Percentiles rank a stretch among this genome's conserved stretches.
phyloP scores from a whole-genome alignment of 2,113 vertebrate species.

The Cheirogaleus medius region DNA sequence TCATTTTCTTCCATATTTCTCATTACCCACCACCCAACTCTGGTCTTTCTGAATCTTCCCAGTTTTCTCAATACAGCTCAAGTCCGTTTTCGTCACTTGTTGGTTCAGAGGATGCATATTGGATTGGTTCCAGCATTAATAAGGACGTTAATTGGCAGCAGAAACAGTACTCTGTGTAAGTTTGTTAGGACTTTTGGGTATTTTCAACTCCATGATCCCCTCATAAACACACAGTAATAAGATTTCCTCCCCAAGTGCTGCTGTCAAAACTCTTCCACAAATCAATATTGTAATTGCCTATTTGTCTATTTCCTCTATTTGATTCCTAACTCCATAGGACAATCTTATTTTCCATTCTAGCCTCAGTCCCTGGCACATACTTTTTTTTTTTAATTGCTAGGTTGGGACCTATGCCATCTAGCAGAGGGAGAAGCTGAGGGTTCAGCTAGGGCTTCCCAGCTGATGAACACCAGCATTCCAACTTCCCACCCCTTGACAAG shows the following conservation, averaged over 20 bases:
- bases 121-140: accelerated
- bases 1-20: neutral
- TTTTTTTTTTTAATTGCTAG: neutral
- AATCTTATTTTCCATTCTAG: neutral
- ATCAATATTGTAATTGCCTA: neutral
- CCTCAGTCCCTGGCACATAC: neutral
- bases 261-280: neutral
- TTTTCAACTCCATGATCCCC: neutral
- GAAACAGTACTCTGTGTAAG: accelerated
- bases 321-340: neutral
- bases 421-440: neutral
- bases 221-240: neutral
- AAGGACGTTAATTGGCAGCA: accelerated
- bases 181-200: neutral
- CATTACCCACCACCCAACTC: neutral
- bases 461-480: neutral
- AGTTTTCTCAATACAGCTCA: accelerated
- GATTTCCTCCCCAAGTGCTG: neutral
- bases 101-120: neutral
- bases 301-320: neutral
- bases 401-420: neutral
- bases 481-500: neutral
- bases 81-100: accelerated
- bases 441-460: neutral
- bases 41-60: neutral